phyloP scores from a whole-genome alignment of 2,797 vertebrate species.

The Catostomus latipinnis region DNA sequence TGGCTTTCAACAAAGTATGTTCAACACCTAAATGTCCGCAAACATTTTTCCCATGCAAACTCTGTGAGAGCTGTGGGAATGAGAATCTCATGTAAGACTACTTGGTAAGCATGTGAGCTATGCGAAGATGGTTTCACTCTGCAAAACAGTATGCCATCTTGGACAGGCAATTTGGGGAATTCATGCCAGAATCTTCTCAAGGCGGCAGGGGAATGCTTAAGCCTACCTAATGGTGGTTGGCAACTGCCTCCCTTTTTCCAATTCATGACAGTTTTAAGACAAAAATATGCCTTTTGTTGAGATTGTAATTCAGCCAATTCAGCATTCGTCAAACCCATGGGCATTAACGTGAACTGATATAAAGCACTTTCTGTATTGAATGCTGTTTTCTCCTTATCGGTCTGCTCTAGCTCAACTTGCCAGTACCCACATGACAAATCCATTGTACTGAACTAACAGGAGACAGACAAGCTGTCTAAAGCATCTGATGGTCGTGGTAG shows the following conservation, averaged over 20 bases:
- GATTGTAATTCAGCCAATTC: not conserved
- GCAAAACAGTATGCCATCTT: not conserved
- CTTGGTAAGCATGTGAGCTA: not conserved
- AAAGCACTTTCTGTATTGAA: too few relatives aligned
- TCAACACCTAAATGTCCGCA: constrained; percentile 42
- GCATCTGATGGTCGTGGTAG: constrained; percentile 37
- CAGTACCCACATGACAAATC: not conserved
- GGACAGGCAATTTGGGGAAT: not conserved
- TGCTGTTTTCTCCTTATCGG: constrained; percentile 39
- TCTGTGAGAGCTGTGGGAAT: constrained; percentile 4
- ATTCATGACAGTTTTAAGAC: constrained; percentile 20
- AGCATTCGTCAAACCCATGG: too few relatives aligned
- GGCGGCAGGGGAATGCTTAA: not conserved
- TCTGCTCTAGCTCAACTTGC: constrained; percentile 6
- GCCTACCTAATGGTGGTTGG: constrained; percentile 3
- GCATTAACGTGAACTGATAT: too few relatives aligned
- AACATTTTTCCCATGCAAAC: not conserved
- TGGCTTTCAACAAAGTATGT: constrained; percentile 28
- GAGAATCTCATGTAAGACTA: not conserved
- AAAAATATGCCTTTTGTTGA: constrained; percentile 25
- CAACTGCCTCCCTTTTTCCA: not conserved
- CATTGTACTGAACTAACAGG: constrained; percentile 36
- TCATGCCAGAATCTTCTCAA: not conserved
- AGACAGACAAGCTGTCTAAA: constrained; percentile 35
- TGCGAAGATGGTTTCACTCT: constrained; percentile 1